These are phyloP conservation scores for Zeus faber DNA, from an alignment of 2,113 vertebrate species.

Conservation along the genomic window DNA sequence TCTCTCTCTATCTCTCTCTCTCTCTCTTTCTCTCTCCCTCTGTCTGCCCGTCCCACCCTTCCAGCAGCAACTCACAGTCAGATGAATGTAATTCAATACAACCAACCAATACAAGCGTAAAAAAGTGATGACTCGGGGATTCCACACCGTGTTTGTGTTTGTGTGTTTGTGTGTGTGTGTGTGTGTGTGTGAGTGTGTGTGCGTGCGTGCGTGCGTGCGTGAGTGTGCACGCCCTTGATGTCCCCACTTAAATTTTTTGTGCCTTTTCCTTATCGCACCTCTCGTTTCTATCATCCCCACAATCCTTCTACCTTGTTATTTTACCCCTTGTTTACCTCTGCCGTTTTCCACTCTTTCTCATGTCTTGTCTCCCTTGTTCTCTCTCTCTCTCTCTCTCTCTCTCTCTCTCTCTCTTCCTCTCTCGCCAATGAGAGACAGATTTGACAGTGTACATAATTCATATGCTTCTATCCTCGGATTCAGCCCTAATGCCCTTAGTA, in stretches of 20 bases:
- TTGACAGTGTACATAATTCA: conserved; percentile 95
- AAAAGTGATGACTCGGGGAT: conserved; percentile 89
- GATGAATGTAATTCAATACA: conserved; percentile 97
- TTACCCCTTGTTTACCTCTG: not conserved
- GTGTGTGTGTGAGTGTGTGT: conserved; percentile 37
- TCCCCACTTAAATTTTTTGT: too few relatives aligned
- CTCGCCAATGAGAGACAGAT: conserved; percentile 82
- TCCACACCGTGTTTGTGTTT: conserved; percentile 59
- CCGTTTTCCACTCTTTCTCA: conserved; percentile 37
- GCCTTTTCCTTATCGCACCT: too few relatives aligned
- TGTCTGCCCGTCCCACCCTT: conserved; percentile 9
- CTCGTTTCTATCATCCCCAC: too few relatives aligned
- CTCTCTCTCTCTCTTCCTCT: conserved; percentile 19
- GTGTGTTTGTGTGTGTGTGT: conserved; percentile 16
- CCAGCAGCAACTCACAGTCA: conserved; percentile 91
- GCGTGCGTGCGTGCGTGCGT: not conserved
- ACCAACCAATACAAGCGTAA: conserved; percentile 78
- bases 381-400: conserved; percentile 17
- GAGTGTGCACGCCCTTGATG: too few relatives aligned
- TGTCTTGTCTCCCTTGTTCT: conserved; percentile 43
- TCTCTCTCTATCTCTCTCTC: conserved; percentile 5
- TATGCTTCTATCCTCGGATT: conserved; percentile 84
- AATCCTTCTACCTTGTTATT: not conserved
- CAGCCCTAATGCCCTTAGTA: conserved; percentile 92
- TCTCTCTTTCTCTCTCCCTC: conserved; percentile 16